A percentile compares a stretch with the other conserved stretches of the same genome.
Conservation (phyloP, 2,888 invertebrate genomes). For the Hydrotaea cyrtoneurina region DNA sequence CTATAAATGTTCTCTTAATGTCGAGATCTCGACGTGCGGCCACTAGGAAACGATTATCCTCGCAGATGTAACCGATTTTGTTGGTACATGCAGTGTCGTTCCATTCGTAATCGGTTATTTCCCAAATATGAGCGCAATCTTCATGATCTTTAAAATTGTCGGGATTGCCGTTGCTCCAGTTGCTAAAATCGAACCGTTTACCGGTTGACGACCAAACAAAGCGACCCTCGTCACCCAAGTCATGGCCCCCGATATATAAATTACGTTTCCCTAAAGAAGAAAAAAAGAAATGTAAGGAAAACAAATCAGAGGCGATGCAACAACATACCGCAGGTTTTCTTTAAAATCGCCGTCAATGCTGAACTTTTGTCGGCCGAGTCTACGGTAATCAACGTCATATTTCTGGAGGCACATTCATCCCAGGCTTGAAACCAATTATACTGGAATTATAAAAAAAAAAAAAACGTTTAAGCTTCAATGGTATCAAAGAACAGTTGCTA, state of each 20-base stretch:
- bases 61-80: slow-evolving; percentile 58
- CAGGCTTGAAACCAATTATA: slow-evolving; percentile 51
- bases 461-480: background rate
- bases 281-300: background rate
- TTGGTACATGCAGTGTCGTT: slow-evolving; percentile 42
- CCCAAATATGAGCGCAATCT: slow-evolving; percentile 40
- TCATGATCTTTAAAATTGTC: slow-evolving; percentile 23
- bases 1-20: slow-evolving; percentile 53
- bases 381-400: slow-evolving; percentile 36
- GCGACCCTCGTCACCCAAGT: slow-evolving; percentile 1
- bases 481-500: background rate
- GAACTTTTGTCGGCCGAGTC: slow-evolving; percentile 36
- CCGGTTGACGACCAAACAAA: slow-evolving; percentile 44
- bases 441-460: background rate
- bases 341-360: slow-evolving; percentile 4
- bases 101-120: slow-evolving; percentile 44
- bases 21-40: slow-evolving; percentile 41
- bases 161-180: slow-evolving; percentile 40
- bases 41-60: slow-evolving; percentile 49
- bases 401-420: slow-evolving; percentile 42
- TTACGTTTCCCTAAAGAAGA: background rate
- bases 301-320: background rate
- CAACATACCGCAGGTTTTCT: background rate
- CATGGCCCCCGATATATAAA: slow-evolving; percentile 41
- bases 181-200: slow-evolving; percentile 44